Base-by-base conservation (phyloP, 2,797 vertebrate genomes). In the Calcarius lapponicus region DNA sequence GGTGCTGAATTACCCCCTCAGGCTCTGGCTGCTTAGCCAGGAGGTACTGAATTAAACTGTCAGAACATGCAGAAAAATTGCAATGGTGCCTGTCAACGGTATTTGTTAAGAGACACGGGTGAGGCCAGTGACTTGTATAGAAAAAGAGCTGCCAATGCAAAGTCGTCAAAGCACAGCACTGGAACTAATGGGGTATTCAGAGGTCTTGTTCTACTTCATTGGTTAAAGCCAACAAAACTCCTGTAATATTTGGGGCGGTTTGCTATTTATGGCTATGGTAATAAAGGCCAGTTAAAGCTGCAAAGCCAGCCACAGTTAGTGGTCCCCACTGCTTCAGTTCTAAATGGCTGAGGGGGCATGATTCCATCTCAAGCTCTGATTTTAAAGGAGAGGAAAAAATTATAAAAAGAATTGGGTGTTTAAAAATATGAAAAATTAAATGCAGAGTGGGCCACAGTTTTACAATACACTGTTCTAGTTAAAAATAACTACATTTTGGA, bases 21-120 rank as follows among this genome's bases (percentile, higher is more conserved):
- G 98, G 98, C 98, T 97, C 96, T 97, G 97, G 97, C 96, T 98
- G 97, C 97, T 98, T 97, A 98, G 97, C 98, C 98, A 98, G 97
- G 97, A 98, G 98, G 97, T 97, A 98, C 97, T 98, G 98, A 98
- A 98, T 98, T 98, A 98, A 98, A 98, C 98, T 98, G 98, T 98
- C 98, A 98, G 97, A 97, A 98, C 96, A 97, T 96, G 98, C 97
- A 98, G 97, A 98, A 98, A 98, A 98, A 98, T 97, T 97, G 97
- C 97, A 97, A 97, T 82, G 88, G 86, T 94, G 98, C 97, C 98
- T 98, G 98, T 98, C 98, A 98, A 97, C 69, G 94, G 96, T 97
- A 98, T 98, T 98, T 98, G 97, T 97, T 98, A 98, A 97, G 97
- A 98, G 97, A 98, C 96, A 96, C 91, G 96, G 97, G 97, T 95